phyloP scores from a whole-genome alignment of 2,888 invertebrate genomes.

The Caenorhabditis wallacei region DNA sequence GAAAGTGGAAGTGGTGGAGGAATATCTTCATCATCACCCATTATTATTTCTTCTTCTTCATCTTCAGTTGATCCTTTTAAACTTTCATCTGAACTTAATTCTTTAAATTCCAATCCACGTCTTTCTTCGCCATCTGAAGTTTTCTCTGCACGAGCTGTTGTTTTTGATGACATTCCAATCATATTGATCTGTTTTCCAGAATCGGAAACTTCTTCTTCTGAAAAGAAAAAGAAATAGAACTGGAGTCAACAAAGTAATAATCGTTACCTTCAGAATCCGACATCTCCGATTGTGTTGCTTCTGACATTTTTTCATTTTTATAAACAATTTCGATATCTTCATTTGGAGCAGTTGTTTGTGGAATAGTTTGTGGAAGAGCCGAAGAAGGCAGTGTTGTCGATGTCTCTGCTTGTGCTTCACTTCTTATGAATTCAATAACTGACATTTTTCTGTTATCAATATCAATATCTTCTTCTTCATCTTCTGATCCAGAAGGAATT shows the following conservation, averaged over 20 bases:
- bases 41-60: slow-evolving; percentile 36
- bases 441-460: slow-evolving; percentile 59
- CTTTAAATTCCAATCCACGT: slow-evolving; percentile 40
- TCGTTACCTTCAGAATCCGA: slow-evolving; percentile 50
- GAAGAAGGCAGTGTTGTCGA: slow-evolving; percentile 20
- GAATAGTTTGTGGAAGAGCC: slow-evolving; percentile 9
- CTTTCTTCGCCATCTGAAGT: slow-evolving; percentile 35
- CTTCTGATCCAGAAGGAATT: slow-evolving; percentile 38
- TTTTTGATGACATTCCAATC: slow-evolving; percentile 56
- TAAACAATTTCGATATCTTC: slow-evolving; percentile 21
- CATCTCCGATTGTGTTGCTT: slow-evolving; percentile 60
- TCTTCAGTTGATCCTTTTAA: slow-evolving; percentile 41
- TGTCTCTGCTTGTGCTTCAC: slow-evolving; percentile 42
- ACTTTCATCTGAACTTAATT: slow-evolving; percentile 45
- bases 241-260: too few relatives aligned
- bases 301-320: slow-evolving; percentile 48
- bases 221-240: neutral
- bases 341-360: neutral
- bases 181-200: slow-evolving; percentile 21
- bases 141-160: slow-evolving; percentile 54
- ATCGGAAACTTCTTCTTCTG: neutral
- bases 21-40: slow-evolving; percentile 18
- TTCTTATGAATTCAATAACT: slow-evolving; percentile 59
- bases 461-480: slow-evolving; percentile 22
- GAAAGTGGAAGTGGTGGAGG: slow-evolving; percentile 58